phyloP scores from a whole-genome alignment of 2,113 vertebrate genomes.

The Ramphastos sulfuratus region DNA sequence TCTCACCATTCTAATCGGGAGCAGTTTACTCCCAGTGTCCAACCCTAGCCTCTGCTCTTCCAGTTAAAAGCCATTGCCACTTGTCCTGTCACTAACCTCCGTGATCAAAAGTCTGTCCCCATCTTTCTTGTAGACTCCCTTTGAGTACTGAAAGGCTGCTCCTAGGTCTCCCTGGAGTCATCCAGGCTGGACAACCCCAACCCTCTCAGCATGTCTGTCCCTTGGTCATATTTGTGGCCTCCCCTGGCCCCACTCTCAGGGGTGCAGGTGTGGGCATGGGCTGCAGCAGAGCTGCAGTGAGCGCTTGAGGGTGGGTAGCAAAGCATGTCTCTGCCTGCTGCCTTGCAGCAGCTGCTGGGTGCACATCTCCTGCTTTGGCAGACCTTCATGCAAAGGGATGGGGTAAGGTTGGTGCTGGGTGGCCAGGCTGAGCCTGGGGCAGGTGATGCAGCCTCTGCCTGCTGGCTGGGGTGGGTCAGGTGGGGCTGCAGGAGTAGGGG shows the following conservation, averaged over 20 bases:
- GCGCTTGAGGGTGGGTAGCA: background rate
- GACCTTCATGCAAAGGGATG: background rate
- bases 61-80: background rate
- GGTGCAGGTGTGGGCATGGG: background rate
- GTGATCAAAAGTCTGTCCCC: background rate
- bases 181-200: no score
- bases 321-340: background rate
- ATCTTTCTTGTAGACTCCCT: no score
- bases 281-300: background rate
- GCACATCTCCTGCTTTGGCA: background rate
- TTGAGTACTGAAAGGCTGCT: no score
- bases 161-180: no score
- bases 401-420: background rate
- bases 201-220: background rate
- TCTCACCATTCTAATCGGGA: background rate
- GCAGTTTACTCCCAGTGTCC: background rate
- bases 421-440: background rate
- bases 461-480: background rate
- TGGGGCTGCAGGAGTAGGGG: accelerated
- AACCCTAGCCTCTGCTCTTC: no score
- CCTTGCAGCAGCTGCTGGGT: background rate
- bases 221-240: background rate
- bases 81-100: background rate
- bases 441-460: background rate
- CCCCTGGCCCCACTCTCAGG: background rate